These are phyloP conservation scores for Eciton burchellii DNA, from an alignment of 1,140 invertebrate species.

Conservation along the genomic window DNA sequence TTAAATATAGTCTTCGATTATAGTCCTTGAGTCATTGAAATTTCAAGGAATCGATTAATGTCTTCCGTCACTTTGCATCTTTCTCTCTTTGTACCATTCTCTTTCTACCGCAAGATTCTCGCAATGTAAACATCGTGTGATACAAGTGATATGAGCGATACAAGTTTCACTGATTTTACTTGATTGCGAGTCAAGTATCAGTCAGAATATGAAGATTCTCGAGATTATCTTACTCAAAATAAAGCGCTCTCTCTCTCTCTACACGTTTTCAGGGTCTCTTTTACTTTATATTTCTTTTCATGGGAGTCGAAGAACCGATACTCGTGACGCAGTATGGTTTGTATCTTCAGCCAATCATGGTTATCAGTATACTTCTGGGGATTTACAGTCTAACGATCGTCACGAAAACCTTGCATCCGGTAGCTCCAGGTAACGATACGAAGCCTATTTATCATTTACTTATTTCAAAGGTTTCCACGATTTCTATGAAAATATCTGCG, in stretches of 20 bases:
- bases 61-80: not conserved
- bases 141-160: no score
- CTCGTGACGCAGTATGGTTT: slow-evolving; percentile 75
- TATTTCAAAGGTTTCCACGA: no score
- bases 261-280: slow-evolving; percentile 75
- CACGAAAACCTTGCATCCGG: slow-evolving; percentile 78
- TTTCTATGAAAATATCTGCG: no score
- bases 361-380: slow-evolving; percentile 81
- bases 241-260: slow-evolving; percentile 9
- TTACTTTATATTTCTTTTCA: slow-evolving; percentile 79
- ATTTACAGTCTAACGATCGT: slow-evolving; percentile 81
- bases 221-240: not conserved
- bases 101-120: no score
- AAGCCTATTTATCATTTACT: no score
- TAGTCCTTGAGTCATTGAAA: not conserved
- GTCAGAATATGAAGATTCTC: not conserved
- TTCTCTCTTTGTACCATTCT: no score
- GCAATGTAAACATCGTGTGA: no score
- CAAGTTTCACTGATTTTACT: no score
- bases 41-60: not conserved
- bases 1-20: not conserved
- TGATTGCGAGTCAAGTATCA: not conserved
- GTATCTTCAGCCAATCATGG: slow-evolving; percentile 79
- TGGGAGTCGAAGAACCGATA: slow-evolving; percentile 78
- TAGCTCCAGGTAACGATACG: slow-evolving; percentile 78